These are phyloP conservation scores for Chelon auratus DNA, from an alignment of 2,797 vertebrate genomes.

Conservation along the genomic window DNA sequence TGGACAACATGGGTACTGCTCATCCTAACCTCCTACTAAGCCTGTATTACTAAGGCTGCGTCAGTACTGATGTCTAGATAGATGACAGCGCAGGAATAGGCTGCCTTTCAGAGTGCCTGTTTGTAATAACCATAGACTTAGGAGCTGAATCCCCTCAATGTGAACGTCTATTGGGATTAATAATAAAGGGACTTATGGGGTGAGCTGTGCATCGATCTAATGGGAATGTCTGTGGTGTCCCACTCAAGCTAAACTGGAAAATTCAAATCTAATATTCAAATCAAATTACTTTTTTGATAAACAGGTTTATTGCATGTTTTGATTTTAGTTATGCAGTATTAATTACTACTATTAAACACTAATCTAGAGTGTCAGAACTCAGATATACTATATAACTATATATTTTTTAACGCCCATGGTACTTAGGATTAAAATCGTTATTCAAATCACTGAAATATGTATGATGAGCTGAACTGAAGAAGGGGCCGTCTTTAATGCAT, in stretches of 20 bases:
- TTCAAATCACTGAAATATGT: background rate
- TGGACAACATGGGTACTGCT: constrained; percentile 66
- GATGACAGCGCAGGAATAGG: constrained; percentile 73
- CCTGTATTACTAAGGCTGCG: constrained; percentile 63
- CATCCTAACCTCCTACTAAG: constrained; percentile 49
- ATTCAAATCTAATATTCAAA: background rate
- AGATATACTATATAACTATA: too few species aligned
- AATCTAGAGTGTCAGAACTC: background rate
- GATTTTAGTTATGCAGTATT: background rate
- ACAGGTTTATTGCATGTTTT: background rate
- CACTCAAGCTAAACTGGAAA: background rate
- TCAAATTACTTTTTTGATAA: constrained; percentile 6
- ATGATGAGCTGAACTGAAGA: background rate
- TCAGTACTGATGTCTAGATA: constrained; percentile 65
- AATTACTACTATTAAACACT: background rate
- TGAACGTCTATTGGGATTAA: constrained; percentile 59
- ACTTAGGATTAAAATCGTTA: background rate
- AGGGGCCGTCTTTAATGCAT: background rate
- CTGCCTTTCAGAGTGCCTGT: constrained; percentile 64
- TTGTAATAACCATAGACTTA: constrained; percentile 59
- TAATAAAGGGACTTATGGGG: constrained; percentile 24
- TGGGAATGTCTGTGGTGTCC: constrained; percentile 8
- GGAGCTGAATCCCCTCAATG: constrained; percentile 44
- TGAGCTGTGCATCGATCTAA: constrained; percentile 32
- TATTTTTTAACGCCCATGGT: background rate